These are phyloP conservation scores for Gymnocypris eckloni DNA, from an alignment of 2,797 vertebrate genomes.

Conservation along the genomic window DNA sequence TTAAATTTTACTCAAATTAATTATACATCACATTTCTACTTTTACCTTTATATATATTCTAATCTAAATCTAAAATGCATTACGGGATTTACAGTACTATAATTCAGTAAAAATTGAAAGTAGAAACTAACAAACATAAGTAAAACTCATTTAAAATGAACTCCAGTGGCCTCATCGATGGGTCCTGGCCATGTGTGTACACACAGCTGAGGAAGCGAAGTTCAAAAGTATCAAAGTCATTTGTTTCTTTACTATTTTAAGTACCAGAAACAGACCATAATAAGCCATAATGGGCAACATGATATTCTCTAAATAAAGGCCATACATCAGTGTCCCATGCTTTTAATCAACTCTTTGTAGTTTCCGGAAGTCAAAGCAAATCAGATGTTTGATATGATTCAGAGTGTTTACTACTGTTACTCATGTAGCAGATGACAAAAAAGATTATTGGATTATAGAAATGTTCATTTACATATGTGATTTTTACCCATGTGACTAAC, in stretches of 20 bases:
- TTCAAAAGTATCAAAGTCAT: conserved; percentile 45
- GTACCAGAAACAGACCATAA: conserved; percentile 43
- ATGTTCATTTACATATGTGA: conserved; percentile 9
- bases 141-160: not conserved
- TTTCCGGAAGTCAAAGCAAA: conserved; percentile 29
- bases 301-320: conserved; percentile 53
- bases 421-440: conserved; percentile 15
- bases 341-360: conserved; percentile 37
- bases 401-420: conserved; percentile 21
- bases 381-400: conserved; percentile 5
- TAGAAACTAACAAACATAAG: not conserved
- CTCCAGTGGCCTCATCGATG: not conserved
- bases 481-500: not conserved
- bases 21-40: not conserved
- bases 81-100: not conserved
- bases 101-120: not conserved
- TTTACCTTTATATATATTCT: not conserved
- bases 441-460: conserved; percentile 13
- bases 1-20: not conserved
- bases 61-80: not conserved
- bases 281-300: conserved; percentile 48
- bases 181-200: conserved; percentile 3
- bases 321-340: conserved; percentile 49
- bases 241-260: conserved; percentile 52
- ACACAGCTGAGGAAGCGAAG: conserved; percentile 23